Conservation (phyloP, 2,113 vertebrate genomes). For the Piprites chloris region DNA sequence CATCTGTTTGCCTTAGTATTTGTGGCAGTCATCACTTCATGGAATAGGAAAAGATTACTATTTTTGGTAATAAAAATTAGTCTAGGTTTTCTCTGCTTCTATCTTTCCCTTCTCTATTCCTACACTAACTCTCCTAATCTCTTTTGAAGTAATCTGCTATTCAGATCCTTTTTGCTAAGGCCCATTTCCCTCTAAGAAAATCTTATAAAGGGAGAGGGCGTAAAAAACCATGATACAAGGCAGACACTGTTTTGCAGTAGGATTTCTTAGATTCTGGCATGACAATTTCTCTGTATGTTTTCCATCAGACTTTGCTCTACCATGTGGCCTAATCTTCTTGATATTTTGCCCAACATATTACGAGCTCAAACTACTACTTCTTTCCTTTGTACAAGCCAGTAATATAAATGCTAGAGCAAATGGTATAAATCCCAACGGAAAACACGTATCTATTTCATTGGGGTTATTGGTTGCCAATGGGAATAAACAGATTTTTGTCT, state of each 20-base stretch:
- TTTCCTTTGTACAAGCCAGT: constrained; percentile 67
- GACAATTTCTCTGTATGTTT: constrained; percentile 52
- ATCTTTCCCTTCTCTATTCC: not conserved
- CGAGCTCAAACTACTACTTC: constrained; percentile 62
- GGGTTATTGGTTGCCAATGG: constrained; percentile 52
- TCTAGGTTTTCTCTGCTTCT: not conserved
- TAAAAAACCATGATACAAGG: constrained; percentile 1
- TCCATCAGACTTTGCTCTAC: constrained; percentile 44
- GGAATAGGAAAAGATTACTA: not conserved
- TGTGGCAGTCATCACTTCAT: not conserved
- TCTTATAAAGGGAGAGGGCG: not conserved
- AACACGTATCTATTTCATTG: constrained; percentile 41
- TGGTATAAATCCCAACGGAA: constrained; percentile 44
- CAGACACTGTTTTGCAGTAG: constrained; percentile 23
- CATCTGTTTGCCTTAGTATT: not conserved
- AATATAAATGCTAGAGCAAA: constrained; percentile 44
- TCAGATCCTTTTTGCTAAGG: not conserved
- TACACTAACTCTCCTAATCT: not conserved
- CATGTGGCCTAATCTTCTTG: constrained; percentile 67
- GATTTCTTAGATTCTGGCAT: constrained; percentile 49
- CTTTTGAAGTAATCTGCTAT: not conserved
- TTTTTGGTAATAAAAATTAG: not conserved
- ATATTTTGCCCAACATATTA: constrained; percentile 58
- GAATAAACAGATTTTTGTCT: constrained; percentile 58
- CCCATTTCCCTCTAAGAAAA: not conserved